A percentile compares a stretch with the other conserved stretches of the same genome.
These are phyloP conservation scores for Drosophila peninsularis DNA, from an alignment of 2,888 invertebrate species.

Conservation along the genomic window DNA sequence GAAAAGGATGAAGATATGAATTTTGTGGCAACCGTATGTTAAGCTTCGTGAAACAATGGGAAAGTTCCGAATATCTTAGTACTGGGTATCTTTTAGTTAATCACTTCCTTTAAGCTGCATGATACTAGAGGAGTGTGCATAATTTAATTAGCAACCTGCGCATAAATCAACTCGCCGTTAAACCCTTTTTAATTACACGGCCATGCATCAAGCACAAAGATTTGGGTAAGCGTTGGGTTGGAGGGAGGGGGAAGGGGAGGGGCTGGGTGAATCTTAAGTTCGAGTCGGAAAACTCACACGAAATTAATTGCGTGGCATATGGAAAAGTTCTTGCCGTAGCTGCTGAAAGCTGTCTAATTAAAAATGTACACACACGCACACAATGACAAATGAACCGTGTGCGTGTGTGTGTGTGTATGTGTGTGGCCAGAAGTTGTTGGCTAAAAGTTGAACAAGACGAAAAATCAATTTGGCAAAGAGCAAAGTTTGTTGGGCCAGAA, in stretches of 20 bases:
- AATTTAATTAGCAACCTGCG: slow-evolving; percentile 70
- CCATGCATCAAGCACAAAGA: slow-evolving; percentile 59
- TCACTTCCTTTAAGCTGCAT: neutral
- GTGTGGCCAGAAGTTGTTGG: slow-evolving; percentile 25
- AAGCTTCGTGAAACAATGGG: no score
- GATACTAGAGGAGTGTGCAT: slow-evolving; percentile 24
- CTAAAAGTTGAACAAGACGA: slow-evolving; percentile 49
- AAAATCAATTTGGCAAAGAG: slow-evolving; percentile 77
- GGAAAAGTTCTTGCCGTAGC: slow-evolving; percentile 58
- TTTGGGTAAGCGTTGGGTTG: neutral
- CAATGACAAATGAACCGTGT: slow-evolving; percentile 43
- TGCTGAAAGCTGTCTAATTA: slow-evolving; percentile 73
- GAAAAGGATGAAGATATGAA: neutral
- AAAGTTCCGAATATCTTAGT: no score
- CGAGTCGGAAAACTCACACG: slow-evolving; percentile 41
- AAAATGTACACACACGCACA: slow-evolving; percentile 70
- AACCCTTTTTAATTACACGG: slow-evolving; percentile 77
- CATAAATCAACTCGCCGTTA: slow-evolving; percentile 71
- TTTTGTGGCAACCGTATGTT: neutral
- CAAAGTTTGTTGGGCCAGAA: slow-evolving; percentile 63
- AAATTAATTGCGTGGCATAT: slow-evolving; percentile 77
- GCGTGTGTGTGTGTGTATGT: slow-evolving; percentile 12
- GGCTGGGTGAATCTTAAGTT: slow-evolving; percentile 27
- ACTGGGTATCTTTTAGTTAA: neutral
- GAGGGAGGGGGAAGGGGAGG: neutral